Conservation (phyloP, 2,113 vertebrate genomes). For the Chionomys nivalis region DNA sequence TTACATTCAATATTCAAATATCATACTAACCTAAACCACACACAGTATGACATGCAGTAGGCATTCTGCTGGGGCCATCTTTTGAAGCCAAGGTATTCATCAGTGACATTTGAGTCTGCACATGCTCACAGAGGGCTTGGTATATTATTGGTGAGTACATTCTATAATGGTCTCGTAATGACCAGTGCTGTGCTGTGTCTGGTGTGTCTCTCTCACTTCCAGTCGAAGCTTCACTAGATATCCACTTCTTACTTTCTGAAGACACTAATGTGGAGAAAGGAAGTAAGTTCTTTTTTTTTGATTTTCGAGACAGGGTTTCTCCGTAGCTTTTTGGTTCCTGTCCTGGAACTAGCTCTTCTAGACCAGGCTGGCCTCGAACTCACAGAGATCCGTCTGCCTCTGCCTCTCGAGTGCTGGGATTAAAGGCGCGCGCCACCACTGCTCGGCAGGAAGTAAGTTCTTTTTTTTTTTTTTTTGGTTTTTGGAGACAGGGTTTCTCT, state of each 20-base stretch:
- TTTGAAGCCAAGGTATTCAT: slow-evolving; percentile 73
- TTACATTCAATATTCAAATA: slow-evolving; percentile 9
- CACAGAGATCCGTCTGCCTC: no score
- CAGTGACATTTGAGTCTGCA: slow-evolving; percentile 87
- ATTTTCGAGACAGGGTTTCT: no score
- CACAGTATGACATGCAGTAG: slow-evolving; percentile 55
- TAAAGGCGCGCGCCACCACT: no score
- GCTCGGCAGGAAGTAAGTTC: no score
- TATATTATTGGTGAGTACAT: slow-evolving; percentile 78
- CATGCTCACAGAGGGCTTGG: slow-evolving; percentile 82
- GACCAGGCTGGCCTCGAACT: no score
- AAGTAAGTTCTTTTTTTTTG: background rate
- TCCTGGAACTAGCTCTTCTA: no score
- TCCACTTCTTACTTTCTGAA: slow-evolving; percentile 74
- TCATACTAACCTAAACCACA: slow-evolving; percentile 81
- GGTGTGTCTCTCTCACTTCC: slow-evolving; percentile 56
- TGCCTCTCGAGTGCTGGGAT: no score
- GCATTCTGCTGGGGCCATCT: slow-evolving; percentile 54
- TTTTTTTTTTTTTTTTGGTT: no score
- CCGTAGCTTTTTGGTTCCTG: no score
- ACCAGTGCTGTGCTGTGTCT: slow-evolving; percentile 57
- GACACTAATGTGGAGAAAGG: slow-evolving; percentile 63
- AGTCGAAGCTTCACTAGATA: slow-evolving; percentile 39
- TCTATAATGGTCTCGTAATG: slow-evolving; percentile 75
- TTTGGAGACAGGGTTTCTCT: no score